These are phyloP conservation scores for Amphimedon queenslandica DNA, from an alignment of 37 sponge, comb jelly and placozoan species.

Conservation along the genomic window DNA sequence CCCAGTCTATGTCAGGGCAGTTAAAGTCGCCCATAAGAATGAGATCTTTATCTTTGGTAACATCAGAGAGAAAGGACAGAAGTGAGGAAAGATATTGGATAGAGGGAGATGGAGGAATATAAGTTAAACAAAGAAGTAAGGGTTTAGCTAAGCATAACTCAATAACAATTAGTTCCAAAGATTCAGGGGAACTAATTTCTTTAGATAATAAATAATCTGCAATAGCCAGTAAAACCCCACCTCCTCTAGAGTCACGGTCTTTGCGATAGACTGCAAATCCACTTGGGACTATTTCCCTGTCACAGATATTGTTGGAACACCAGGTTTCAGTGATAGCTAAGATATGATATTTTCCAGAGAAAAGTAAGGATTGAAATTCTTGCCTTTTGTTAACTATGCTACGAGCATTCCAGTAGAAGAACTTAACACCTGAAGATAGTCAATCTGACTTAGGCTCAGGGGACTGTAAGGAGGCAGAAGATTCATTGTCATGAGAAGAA, in stretches of 20 bases:
- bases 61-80: not conserved
- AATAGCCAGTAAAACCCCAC: constrained; percentile 35
- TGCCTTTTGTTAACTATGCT: too few relatives aligned
- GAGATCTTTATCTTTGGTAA: not conserved
- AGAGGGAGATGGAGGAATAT: constrained; percentile 16
- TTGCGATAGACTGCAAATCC: constrained; percentile 28
- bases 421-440: too few relatives aligned
- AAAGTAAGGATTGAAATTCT: too few relatives aligned
- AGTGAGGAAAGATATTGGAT: not conserved
- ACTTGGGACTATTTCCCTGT: constrained; percentile 24
- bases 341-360: too few relatives aligned
- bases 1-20: constrained; percentile 32
- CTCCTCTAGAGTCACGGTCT: constrained; percentile 37
- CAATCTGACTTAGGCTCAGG: too few relatives aligned
- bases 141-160: not conserved
- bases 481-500: too few relatives aligned
- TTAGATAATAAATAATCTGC: constrained; percentile 2
- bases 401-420: too few relatives aligned
- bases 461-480: too few relatives aligned
- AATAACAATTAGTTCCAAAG: constrained; percentile 23
- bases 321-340: constrained; percentile 36
- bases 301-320: constrained; percentile 8
- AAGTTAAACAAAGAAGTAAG: not conserved
- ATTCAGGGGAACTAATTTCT: constrained; percentile 2
- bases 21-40: constrained; percentile 51